Percentiles rank a stretch among this genome's conserved stretches.
phyloP scores from a whole-genome alignment of 2,797 vertebrate species.

The Sebastiscus tertius region DNA sequence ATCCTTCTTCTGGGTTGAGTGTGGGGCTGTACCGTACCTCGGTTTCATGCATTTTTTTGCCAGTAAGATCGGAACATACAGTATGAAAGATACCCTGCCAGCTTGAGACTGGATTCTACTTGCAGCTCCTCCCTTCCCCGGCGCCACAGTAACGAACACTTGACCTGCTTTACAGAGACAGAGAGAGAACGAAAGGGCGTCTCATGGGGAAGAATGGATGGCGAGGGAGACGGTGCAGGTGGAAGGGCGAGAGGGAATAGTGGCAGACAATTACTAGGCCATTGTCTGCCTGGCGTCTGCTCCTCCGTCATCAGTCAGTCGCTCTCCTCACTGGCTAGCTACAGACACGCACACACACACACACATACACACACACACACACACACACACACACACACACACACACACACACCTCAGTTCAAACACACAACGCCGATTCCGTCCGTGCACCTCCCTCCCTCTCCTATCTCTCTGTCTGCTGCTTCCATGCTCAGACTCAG shows the following conservation, averaged over 20 bases:
- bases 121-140: neutral
- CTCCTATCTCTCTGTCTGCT: constrained; percentile 13
- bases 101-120: constrained; percentile 4
- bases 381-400: constrained; percentile 18
- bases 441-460: neutral
- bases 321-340: constrained; percentile 70
- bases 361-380: constrained; percentile 23
- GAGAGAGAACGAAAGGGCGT: constrained; percentile 13
- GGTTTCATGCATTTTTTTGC: neutral
- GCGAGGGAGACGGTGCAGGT: constrained; percentile 20
- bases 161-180: constrained; percentile 63
- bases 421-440: constrained; percentile 4
- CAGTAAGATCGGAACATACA: neutral
- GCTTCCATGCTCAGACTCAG: constrained; percentile 22
- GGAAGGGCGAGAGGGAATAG: constrained; percentile 37
- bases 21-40: too few relatives aligned
- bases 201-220: constrained; percentile 25
- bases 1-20: neutral
- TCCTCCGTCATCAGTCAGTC: constrained; percentile 68
- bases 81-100: neutral
- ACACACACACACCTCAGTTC: neutral
- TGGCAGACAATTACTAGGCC: constrained; percentile 79
- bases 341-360: constrained; percentile 23
- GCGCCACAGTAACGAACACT: constrained; percentile 17
- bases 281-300: constrained; percentile 81